A percentile compares a stretch with the other conserved stretches of the same genome.
Evolutionary conservation across 2,113 vertebrate genomes (phyloP).

Genomic region (Cryptomyrus ogoouensis): DNA sequence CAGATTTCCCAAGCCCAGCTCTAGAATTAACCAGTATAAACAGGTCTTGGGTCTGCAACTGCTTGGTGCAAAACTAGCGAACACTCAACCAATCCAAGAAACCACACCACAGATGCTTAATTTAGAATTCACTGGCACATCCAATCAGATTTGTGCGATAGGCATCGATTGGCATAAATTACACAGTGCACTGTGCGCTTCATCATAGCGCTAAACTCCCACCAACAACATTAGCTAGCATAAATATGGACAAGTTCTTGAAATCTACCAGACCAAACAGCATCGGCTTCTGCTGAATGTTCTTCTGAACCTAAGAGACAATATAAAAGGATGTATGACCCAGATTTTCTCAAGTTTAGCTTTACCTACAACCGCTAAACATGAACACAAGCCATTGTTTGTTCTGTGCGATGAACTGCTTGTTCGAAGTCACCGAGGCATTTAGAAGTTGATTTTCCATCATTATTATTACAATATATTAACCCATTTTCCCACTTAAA

Average conservation of each 20-base stretch:
- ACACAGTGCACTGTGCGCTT: too few species aligned
- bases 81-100: too few species aligned
- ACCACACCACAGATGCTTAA: too few species aligned
- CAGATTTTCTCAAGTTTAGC: background rate
- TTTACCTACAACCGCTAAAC: background rate
- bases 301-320: background rate
- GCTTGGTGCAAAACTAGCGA: too few species aligned
- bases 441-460: background rate
- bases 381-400: background rate
- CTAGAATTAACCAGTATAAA: too few species aligned
- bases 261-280: background rate
- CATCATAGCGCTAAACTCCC: background rate
- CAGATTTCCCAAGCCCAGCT: too few species aligned
- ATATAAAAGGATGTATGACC: background rate
- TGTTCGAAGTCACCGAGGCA: background rate
- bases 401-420: background rate
- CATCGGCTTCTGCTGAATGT: background rate
- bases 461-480: background rate
- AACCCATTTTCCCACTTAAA: background rate
- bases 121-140: too few species aligned
- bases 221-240: background rate
- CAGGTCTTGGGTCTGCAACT: too few species aligned
- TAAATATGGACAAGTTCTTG: background rate
- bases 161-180: too few species aligned
- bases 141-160: too few species aligned